A percentile compares a stretch with the other conserved stretches of the same genome.
Evolutionary conservation across 2,113 vertebrate genomes (phyloP).

Genomic region (Nymphicus hollandicus): DNA sequence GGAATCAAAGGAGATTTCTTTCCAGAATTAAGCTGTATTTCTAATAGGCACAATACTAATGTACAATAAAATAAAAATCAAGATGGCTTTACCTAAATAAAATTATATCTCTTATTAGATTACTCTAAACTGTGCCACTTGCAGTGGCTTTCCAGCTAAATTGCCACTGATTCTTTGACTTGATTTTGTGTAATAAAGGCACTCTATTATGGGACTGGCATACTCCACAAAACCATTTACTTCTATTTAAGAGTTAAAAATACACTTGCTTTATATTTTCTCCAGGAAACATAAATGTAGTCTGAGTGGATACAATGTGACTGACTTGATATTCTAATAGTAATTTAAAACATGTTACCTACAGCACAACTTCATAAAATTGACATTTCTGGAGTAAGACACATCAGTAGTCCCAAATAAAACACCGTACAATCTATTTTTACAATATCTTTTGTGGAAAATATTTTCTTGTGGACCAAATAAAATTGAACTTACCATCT

Average conservation of each 20-base stretch:
- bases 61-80: neutral
- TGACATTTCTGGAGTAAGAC: conserved; percentile 13
- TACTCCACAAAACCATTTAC: conserved; percentile 1
- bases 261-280: neutral
- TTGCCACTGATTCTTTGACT: neutral
- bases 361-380: conserved; percentile 32
- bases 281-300: neutral
- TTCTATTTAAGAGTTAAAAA: conserved; percentile 41
- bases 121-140: neutral
- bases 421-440: conserved; percentile 64
- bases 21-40: neutral
- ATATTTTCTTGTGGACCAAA: conserved; percentile 70
- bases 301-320: neutral
- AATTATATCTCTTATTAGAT: neutral
- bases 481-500: conserved; percentile 63
- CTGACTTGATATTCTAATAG: neutral
- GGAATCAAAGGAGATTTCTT: neutral
- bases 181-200: neutral
- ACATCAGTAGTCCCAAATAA: conserved; percentile 9
- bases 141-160: neutral
- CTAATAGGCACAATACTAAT: neutral
- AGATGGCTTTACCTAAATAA: neutral
- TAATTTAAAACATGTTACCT: neutral
- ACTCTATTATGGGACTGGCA: neutral
- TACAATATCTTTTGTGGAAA: conserved; percentile 71